These are phyloP conservation scores for Ptychobarbus kaznakovi DNA, from an alignment of 2,797 vertebrate species.

Conservation along the genomic window DNA sequence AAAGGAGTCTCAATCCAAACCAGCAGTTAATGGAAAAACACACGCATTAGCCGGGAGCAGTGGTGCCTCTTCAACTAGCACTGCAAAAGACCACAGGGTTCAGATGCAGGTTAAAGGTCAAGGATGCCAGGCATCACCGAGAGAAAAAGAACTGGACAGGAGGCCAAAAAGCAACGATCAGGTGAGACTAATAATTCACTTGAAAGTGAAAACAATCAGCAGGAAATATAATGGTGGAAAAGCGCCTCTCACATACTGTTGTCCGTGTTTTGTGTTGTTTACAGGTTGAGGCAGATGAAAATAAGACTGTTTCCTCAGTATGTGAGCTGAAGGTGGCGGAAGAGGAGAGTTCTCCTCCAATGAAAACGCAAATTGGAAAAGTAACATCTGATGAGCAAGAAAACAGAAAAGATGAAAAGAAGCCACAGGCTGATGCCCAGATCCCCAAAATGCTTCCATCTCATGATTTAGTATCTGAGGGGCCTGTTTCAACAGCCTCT, in stretches of 20 bases:
- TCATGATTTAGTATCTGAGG: constrained; percentile 29
- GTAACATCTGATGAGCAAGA: constrained; percentile 34
- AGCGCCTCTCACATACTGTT: not conserved
- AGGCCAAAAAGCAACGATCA: constrained; percentile 60
- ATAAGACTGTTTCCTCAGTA: constrained; percentile 56
- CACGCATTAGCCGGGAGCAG: constrained; percentile 30
- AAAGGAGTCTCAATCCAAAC: constrained; percentile 56
- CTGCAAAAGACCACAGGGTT: constrained; percentile 58
- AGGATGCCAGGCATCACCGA: constrained; percentile 37
- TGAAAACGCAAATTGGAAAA: constrained; percentile 32
- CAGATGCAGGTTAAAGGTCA: constrained; percentile 54
- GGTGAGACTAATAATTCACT: constrained; percentile 64
- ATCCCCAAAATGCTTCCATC: constrained; percentile 35
- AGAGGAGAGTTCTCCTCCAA: constrained; percentile 49
- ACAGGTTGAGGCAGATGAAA: constrained; percentile 65
- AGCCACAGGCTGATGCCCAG: constrained; percentile 54
- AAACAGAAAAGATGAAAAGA: constrained; percentile 42
- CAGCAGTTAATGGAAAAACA: constrained; percentile 56
- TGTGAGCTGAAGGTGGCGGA: constrained; percentile 42
- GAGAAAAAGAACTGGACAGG: constrained; percentile 35
- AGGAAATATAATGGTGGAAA: not conserved
- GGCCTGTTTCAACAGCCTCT: constrained; percentile 53
- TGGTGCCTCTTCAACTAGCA: constrained; percentile 54
- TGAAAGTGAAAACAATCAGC: not conserved
- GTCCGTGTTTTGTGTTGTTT: not conserved